Evolutionary conservation across 2,888 invertebrate species (phyloP), one percentile per base, ranked within the genome.

Genomic region (Drosophila diplacantha): DNA sequence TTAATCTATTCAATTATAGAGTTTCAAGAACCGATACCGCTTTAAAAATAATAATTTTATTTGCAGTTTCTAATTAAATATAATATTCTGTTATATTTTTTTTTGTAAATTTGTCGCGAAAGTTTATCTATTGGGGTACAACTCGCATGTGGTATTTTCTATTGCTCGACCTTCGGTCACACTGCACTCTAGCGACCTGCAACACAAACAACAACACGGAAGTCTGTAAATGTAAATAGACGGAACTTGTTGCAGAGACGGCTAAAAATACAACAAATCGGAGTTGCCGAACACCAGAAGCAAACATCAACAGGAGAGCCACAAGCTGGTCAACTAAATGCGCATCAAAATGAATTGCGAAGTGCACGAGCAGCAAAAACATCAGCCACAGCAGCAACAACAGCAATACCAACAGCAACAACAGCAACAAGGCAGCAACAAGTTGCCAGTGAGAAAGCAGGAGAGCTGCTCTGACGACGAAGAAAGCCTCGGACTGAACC

Each of bases 191-290:
- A 38, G 35, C 60, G 5, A 59, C 22, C 60, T 43, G 53, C 64
- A 79, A 57, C 57, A 57, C 55, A 34, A 57, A 57, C 70, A 74
- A 75, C 60, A 61, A 61, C 60, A 61, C 60, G 61, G 61, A 61
- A 60, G 63, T 62, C 65, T 64, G 57, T 66, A 79, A 76, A 76
- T 76, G 76, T 76, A 69, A 79, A 55, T 81, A 76, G 82, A 79
- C 75, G 81, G 81, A 81, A 75, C 75, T 76, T 81, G 71, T 65
- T 79, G 75, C 75, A 78, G 64, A 75, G 75, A 70, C 72, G 55
- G 63, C 52, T 54, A 29, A 67, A 68, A 65, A 56, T 35, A 32
- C 35, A 38, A 20, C 9, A 50, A 69, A 61, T 34, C 7, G 55
- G 52, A 63, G 52, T 52, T 49, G 18, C 47, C 29, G 55, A 34